phyloP scores from a whole-genome alignment of 2,888 invertebrate species.

The Patella caerulea region DNA sequence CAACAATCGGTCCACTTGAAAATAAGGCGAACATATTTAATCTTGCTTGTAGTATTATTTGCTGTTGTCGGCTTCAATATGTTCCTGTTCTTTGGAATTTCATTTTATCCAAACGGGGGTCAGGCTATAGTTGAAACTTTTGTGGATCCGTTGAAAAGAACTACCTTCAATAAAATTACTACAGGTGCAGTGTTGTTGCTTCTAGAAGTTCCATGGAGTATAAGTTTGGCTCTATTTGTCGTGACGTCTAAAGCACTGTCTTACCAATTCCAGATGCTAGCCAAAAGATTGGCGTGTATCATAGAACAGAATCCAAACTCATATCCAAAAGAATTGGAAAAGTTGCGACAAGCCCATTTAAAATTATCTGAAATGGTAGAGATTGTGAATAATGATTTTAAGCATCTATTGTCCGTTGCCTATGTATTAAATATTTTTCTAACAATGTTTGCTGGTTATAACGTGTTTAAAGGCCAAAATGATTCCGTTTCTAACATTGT shows the following conservation, averaged over 20 bases:
- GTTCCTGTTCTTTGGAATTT: not conserved
- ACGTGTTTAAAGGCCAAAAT: not conserved
- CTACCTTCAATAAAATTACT: not conserved
- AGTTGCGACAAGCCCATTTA: not conserved
- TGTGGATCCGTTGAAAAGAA: not conserved
- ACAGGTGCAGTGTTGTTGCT: not conserved
- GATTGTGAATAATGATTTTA: not conserved
- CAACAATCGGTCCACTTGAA: not conserved
- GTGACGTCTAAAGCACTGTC: not conserved
- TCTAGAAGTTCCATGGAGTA: not conserved
- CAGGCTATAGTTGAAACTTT: not conserved
- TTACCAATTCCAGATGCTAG: not conserved
- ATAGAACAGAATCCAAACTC: not conserved
- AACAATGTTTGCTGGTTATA: not conserved
- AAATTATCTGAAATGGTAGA: not conserved
- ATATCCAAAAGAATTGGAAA: not conserved
- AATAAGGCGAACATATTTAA: not conserved
- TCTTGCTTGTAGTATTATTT: not conserved
- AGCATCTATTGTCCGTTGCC: not conserved
- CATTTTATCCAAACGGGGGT: not conserved
- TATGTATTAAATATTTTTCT: not conserved
- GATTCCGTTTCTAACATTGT: too few species aligned
- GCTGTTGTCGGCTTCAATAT: not conserved
- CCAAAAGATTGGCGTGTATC: not conserved
- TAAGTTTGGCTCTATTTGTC: not conserved